Evolutionary conservation across 2,888 invertebrate species (phyloP).

Genomic region (Tinea semifulvella): DNA sequence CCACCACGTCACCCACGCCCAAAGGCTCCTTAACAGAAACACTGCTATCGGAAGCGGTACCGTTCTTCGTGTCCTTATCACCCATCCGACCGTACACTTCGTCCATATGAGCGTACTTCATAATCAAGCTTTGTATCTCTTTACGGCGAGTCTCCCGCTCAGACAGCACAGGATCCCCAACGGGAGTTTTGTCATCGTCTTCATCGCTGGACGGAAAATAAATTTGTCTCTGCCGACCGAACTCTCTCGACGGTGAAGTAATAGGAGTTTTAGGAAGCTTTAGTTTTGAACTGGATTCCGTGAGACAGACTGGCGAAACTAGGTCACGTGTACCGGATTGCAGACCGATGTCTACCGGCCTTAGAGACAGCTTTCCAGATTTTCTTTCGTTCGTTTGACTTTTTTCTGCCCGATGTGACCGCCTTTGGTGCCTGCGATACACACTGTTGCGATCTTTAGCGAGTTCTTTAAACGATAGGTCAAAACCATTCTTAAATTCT

Average conservation of each 20-base stretch:
- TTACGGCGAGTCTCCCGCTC: conserved; percentile 84
- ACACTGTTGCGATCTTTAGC: conserved; percentile 52
- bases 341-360: conserved; percentile 63
- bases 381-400: conserved; percentile 68
- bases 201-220: conserved; percentile 59
- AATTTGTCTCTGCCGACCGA: conserved; percentile 52
- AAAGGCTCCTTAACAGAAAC: conserved; percentile 33
- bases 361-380: conserved; percentile 55
- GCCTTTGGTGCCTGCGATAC: conserved; percentile 60
- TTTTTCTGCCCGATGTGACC: conserved; percentile 69
- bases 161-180: conserved; percentile 66
- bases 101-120: conserved; percentile 83
- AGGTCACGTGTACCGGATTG: conserved; percentile 58
- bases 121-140: conserved; percentile 82
- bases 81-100: conserved; percentile 70
- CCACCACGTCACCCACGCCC: conserved; percentile 49
- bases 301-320: conserved; percentile 56
- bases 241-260: conserved; percentile 46
- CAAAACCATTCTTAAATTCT: conserved; percentile 48
- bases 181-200: conserved; percentile 59
- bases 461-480: conserved; percentile 36
- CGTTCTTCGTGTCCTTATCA: conserved; percentile 41
- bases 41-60: conserved; percentile 29
- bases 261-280: conserved; percentile 40
- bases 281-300: conserved; percentile 36